Base-by-base conservation (phyloP, 2,888 invertebrate species). In the Lacanobia wlatinum region DNA sequence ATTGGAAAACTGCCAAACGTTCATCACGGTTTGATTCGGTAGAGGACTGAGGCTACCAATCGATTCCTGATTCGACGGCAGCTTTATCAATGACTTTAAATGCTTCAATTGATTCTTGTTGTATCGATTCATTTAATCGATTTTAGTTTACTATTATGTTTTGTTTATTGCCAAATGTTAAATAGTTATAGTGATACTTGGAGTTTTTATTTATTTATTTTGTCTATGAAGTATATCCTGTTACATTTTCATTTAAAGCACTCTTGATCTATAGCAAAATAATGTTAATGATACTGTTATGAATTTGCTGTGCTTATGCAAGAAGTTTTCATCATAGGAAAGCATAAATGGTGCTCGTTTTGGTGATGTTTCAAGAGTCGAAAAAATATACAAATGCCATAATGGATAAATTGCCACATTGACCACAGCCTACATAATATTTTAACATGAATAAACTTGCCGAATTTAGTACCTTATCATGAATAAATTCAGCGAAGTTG, bases 1-100 rank as follows among this genome's bases (percentile, higher is more conserved):
- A 70, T 73, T 84, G 84, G 84, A 71, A 66, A 65, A 73, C 69
- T 79, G 84, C 84, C 84, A 84, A 82, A 70, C 62, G 56, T 76
- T 79, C 69, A 73, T 83, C 73, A 73, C 58, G 61, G 48, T 59
- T 62, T 71, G 76, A 82, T 80, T 76, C 82, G 70, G 74, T 83
- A 73, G 61, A 67, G 50, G 53, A 61, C 79, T 58, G 56, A 58
- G 78, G 63, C 72, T 53, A 53, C 71, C 78, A 73, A 68, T 73
- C 70, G 80, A 78, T 82, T 73, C 28, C 59, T 70, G 80, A 73
- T 73, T 73, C 79, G 58, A 60, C 66, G 69, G 59, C 61, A 64
- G 60, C 34, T 71, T 77, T 77, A 59, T 72, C 73, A 78, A 70
- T 82, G 73, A 23, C 67, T 78, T 56, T 78, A 73, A 80, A 78